phyloP scores from a whole-genome alignment of 2,113 vertebrate species.

The Reinhardtius hippoglossoides region DNA sequence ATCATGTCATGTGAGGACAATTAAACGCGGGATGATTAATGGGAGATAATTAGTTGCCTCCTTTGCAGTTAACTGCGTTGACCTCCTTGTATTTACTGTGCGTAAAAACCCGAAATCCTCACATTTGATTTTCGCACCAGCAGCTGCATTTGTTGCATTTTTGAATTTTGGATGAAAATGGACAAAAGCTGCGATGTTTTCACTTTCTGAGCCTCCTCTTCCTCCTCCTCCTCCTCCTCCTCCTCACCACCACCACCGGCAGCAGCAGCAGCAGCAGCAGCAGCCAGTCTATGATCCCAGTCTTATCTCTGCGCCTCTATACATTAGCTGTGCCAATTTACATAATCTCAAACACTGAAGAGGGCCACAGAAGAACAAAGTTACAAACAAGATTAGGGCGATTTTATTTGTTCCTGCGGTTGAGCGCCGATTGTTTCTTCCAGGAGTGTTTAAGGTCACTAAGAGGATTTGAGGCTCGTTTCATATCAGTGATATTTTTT shows the following conservation, averaged over 20 bases:
- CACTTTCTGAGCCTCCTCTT: background rate
- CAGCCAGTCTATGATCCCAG: constrained; percentile 65
- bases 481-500: constrained; percentile 80
- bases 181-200: constrained; percentile 6
- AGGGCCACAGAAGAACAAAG: constrained; percentile 86
- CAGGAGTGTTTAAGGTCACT: constrained; percentile 85
- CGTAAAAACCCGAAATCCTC: background rate
- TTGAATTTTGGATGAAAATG: background rate
- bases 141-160: background rate
- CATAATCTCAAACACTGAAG: constrained; percentile 79
- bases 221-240: background rate
- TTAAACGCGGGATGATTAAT: background rate
- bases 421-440: constrained; percentile 84
- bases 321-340: constrained; percentile 73
- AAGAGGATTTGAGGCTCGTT: constrained; percentile 87
- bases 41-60: background rate
- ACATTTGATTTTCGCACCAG: background rate
- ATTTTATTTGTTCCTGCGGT: constrained; percentile 85
- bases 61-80: background rate
- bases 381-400: constrained; percentile 89
- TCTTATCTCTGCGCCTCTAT: constrained; percentile 69
- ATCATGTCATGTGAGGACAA: background rate
- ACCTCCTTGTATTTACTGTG: constrained; percentile 2
- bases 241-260: constrained; percentile 2
- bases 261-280: background rate